These are phyloP conservation scores for Triops cancriformis DNA, from an alignment of 1,140 invertebrate species.

Conservation along the genomic window DNA sequence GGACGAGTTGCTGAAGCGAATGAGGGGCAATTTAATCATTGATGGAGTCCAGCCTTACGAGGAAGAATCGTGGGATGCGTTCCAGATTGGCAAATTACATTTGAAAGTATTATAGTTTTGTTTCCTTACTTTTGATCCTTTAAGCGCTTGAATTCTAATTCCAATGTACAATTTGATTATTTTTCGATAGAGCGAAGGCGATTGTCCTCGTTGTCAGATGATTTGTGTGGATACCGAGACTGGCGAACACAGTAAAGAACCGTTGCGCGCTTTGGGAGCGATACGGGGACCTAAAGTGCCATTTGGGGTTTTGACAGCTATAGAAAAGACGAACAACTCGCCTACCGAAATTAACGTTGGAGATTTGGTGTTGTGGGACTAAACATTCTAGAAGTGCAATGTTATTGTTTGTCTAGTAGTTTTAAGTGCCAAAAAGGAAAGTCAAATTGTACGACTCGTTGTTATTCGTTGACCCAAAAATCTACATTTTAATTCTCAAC, in stretches of 20 bases:
- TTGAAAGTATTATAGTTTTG: conserved; percentile 61
- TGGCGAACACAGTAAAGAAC: conserved; percentile 68
- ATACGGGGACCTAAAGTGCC: conserved; percentile 61
- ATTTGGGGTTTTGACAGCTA: conserved; percentile 52
- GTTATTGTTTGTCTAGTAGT: neutral
- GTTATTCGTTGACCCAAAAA: neutral
- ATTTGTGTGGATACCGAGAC: conserved; percentile 82
- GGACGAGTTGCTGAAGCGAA: conserved; percentile 44
- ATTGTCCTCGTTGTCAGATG: conserved; percentile 86
- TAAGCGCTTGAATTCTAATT: conserved; percentile 19
- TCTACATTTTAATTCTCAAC: too few relatives aligned
- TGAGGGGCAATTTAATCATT: conserved; percentile 51
- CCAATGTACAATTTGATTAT: neutral
- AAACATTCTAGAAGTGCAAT: neutral
- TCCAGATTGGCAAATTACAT: conserved; percentile 56
- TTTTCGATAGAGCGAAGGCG: conserved; percentile 55
- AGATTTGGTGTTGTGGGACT: neutral
- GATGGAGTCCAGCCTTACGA: conserved; percentile 48
- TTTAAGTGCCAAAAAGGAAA: neutral
- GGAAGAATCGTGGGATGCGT: conserved; percentile 61
- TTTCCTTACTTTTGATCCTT: neutral
- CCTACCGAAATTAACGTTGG: neutral
- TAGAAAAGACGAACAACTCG: neutral
- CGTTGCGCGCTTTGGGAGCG: conserved; percentile 67
- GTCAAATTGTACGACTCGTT: neutral